Percentiles rank a stretch among this genome's conserved stretches.
These are phyloP conservation scores for Papilio demoleus DNA, from an alignment of 2,888 invertebrate genomes.

Conservation along the genomic window DNA sequence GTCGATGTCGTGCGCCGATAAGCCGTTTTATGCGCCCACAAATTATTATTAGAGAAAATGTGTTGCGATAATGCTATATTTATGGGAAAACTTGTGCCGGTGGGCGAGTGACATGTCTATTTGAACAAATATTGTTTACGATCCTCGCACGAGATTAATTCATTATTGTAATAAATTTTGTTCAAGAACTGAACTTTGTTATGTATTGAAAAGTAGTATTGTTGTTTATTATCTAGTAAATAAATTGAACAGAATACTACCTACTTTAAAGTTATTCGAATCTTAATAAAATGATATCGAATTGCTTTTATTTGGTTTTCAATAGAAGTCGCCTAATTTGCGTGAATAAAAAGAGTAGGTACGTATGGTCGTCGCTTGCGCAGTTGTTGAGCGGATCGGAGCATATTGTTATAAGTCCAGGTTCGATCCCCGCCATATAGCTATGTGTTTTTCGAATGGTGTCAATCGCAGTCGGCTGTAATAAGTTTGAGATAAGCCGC, in stretches of 20 bases:
- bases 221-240: background rate
- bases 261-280: no score
- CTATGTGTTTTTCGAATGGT: no score
- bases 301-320: no score
- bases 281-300: no score
- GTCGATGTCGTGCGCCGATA: constrained; percentile 42
- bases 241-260: background rate
- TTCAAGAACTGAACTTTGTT: constrained; percentile 4
- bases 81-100: constrained; percentile 2
- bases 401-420: no score
- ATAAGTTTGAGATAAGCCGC: no score
- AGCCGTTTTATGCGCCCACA: constrained; percentile 41
- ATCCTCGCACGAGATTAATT: constrained; percentile 32
- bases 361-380: no score
- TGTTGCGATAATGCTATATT: constrained; percentile 25
- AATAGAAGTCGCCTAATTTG: no score
- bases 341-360: no score
- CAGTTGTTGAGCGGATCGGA: no score
- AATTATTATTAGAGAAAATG: constrained; percentile 42
- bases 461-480: no score
- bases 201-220: constrained; percentile 17
- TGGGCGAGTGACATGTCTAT: constrained; percentile 39
- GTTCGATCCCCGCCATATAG: no score
- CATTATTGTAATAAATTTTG: constrained; percentile 33
- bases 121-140: constrained; percentile 36